Evolutionary conservation across 1,140 invertebrate genomes (phyloP).

Genomic region (Elymnias hypermnestra): DNA sequence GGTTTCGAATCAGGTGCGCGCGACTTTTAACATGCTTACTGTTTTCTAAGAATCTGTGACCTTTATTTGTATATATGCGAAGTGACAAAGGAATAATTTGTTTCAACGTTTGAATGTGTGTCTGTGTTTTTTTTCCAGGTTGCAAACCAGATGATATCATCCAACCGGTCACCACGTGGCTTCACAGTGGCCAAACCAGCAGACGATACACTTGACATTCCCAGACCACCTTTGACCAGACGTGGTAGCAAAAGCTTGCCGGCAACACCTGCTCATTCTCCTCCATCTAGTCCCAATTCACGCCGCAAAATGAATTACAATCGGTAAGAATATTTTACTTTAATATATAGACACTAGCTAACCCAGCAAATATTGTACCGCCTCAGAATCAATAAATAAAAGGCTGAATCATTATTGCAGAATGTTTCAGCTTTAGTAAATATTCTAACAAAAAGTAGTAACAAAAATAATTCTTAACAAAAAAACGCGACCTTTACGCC

Average conservation of each 20-base stretch:
- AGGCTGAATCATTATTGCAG: no score
- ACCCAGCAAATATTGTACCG: no score
- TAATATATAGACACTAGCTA: neutral
- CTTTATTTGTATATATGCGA: no score
- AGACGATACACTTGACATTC: slow-evolving; percentile 30
- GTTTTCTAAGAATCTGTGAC: neutral
- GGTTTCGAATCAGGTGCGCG: no score
- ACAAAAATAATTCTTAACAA: no score
- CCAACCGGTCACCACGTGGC: slow-evolving; percentile 47
- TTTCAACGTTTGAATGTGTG: neutral
- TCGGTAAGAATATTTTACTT: slow-evolving; percentile 37
- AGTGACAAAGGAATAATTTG: no score
- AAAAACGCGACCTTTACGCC: no score
- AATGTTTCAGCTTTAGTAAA: no score
- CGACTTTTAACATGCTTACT: no score
- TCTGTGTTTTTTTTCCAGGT: slow-evolving; percentile 57
- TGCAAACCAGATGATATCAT: slow-evolving; percentile 83
- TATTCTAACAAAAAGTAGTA: no score
- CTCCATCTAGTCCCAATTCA: slow-evolving; percentile 77
- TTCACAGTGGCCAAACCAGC: slow-evolving; percentile 61
- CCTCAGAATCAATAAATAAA: no score
- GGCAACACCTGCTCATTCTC: slow-evolving; percentile 80
- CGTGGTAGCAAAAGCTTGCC: slow-evolving; percentile 83
- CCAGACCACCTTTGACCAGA: slow-evolving; percentile 48
- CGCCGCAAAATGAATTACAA: slow-evolving; percentile 65